Evolutionary conservation across 2,113 vertebrate species (phyloP).

Genomic region (Nannospalax galili): DNA sequence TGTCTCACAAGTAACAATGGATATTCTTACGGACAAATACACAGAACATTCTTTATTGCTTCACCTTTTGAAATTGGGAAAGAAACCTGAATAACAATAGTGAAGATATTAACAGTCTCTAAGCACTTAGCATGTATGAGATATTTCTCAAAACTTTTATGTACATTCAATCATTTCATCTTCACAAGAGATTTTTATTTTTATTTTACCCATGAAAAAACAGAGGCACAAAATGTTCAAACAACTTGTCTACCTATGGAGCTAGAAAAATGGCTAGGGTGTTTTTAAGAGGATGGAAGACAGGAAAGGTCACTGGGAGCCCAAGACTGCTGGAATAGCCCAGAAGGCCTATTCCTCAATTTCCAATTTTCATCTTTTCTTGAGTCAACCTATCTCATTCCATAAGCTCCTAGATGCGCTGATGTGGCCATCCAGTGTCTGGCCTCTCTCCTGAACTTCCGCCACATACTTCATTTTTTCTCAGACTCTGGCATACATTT

Average conservation of each 20-base stretch:
- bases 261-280: not conserved
- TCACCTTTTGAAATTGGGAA: not conserved
- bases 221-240: not conserved
- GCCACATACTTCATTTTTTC: not conserved
- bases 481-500: not conserved
- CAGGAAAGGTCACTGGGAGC: not conserved
- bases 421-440: not conserved
- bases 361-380: not conserved
- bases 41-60: not conserved
- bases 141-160: not conserved
- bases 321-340: not conserved
- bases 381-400: not conserved
- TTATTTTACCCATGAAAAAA: not conserved
- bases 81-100: not conserved
- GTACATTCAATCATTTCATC: not conserved
- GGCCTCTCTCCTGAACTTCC: not conserved
- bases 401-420: not conserved
- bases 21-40: not conserved
- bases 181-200: conserved; percentile 5
- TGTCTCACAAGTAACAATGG: not conserved
- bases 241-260: not conserved
- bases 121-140: not conserved
- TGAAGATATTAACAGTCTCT: not conserved
- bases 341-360: not conserved
- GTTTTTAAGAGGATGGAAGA: not conserved